phyloP scores from a whole-genome alignment of 2,797 vertebrate species.

The Perodicticus potto region DNA sequence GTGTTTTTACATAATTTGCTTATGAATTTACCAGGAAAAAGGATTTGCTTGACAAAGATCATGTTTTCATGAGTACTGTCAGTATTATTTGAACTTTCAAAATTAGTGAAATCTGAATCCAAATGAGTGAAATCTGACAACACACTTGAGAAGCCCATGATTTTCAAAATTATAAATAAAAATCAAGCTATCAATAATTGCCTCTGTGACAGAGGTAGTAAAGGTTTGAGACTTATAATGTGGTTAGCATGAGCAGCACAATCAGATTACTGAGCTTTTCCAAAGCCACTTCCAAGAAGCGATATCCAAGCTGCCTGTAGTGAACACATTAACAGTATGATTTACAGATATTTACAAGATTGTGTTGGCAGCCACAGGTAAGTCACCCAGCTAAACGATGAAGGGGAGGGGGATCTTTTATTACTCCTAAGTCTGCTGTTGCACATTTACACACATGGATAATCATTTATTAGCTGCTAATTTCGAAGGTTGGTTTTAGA shows the following conservation, averaged over 20 bases:
- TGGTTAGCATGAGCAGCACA: not conserved
- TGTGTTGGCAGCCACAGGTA: not conserved
- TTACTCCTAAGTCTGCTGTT: constrained; percentile 30
- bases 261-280: not conserved
- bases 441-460: constrained; percentile 21
- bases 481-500: constrained; percentile 68
- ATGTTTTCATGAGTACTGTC: not conserved
- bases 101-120: not conserved
- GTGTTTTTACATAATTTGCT: not conserved
- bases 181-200: not conserved
- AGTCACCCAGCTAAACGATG: not conserved
- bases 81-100: constrained; percentile 21
- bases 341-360: constrained; percentile 31
- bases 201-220: not conserved
- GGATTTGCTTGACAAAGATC: not conserved
- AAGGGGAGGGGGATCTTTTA: not conserved
- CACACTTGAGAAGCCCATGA: not conserved
- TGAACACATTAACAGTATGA: not conserved
- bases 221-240: not conserved
- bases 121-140: not conserved
- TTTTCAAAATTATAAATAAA: constrained; percentile 36
- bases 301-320: not conserved
- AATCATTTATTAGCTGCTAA: constrained; percentile 60
- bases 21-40: constrained; percentile 31
- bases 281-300: not conserved